Conservation (phyloP, 2,797 vertebrate species). For the Thalassophryne amazonica region DNA sequence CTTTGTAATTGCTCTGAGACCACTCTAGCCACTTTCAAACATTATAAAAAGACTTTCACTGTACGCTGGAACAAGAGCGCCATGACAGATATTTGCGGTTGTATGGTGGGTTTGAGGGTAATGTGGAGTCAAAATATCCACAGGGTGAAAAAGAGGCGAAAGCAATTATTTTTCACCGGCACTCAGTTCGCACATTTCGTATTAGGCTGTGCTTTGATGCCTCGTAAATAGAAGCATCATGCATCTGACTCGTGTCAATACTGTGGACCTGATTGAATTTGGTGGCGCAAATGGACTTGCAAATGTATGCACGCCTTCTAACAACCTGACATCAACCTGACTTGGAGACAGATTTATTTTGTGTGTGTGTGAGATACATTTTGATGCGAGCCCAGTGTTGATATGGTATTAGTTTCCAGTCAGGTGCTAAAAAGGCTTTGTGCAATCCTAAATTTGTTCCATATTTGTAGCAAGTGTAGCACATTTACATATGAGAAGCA, state of each 20-base stretch:
- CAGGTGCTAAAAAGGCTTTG: constrained; percentile 9
- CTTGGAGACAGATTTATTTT: neutral
- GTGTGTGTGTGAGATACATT: neutral
- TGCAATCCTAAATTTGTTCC: neutral
- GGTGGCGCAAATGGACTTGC: constrained; percentile 18
- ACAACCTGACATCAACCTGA: constrained; percentile 3
- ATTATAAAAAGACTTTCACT: constrained; percentile 40
- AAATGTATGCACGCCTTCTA: constrained; percentile 5
- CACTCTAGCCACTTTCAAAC: constrained; percentile 40
- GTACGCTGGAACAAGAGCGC: neutral
- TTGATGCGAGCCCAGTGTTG: neutral
- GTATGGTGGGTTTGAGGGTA: neutral
- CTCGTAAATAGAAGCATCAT: constrained; percentile 42
- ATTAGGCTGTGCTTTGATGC: constrained; percentile 40
- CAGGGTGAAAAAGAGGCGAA: neutral
- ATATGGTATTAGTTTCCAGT: neutral
- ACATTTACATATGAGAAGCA: too few species aligned
- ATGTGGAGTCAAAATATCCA: constrained; percentile 1
- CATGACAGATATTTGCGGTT: neutral
- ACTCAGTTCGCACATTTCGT: constrained; percentile 28
- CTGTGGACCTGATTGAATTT: constrained; percentile 38
- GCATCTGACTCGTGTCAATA: constrained; percentile 37
- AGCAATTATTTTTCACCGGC: constrained; percentile 37
- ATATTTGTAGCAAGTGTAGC: too few species aligned
- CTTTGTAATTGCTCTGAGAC: constrained; percentile 63